Percentiles rank a stretch among this genome's conserved stretches.
phyloP scores from a whole-genome alignment of 2,113 vertebrate genomes.

The Sakesphorus luctuosus region DNA sequence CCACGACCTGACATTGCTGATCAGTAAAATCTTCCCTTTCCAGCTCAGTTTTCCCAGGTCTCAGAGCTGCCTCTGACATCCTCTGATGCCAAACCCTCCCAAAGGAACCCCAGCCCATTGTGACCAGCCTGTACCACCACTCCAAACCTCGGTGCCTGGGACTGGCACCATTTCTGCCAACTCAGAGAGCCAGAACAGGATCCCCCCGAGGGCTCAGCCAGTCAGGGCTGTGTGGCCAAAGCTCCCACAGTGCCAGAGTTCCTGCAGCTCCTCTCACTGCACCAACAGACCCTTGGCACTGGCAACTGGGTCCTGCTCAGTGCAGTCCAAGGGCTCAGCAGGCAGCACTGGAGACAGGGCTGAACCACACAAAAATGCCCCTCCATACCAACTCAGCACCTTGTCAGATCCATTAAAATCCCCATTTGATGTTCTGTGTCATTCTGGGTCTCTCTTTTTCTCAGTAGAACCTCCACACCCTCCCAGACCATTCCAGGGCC shows the following conservation, averaged over 20 bases:
- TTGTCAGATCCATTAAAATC: not conserved
- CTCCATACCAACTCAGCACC: not conserved
- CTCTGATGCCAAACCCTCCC: not conserved
- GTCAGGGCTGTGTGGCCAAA: too few relatives aligned
- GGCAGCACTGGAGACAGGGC: not conserved
- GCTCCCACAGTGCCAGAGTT: too few relatives aligned
- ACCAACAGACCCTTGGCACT: too few relatives aligned
- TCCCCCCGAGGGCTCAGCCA: too few relatives aligned
- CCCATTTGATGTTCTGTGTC: not conserved
- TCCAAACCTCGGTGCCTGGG: not conserved
- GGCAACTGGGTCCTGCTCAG: not conserved
- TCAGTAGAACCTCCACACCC: not conserved
- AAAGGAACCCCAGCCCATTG: rapidly evolving
- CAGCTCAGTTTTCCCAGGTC: not conserved
- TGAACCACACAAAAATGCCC: not conserved
- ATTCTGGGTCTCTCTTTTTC: not conserved
- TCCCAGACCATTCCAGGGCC: not conserved
- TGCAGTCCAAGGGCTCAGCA: not conserved
- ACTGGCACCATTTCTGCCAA: not conserved
- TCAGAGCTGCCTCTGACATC: rapidly evolving
- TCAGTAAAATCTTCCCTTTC: not conserved
- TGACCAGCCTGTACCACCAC: rapidly evolving
- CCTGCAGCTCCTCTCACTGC: not conserved
- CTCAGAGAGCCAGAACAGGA: not conserved
- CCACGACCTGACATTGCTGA: rapidly evolving